These are phyloP conservation scores for Lithosia quadra DNA, from an alignment of 2,888 invertebrate genomes.

Conservation along the genomic window DNA sequence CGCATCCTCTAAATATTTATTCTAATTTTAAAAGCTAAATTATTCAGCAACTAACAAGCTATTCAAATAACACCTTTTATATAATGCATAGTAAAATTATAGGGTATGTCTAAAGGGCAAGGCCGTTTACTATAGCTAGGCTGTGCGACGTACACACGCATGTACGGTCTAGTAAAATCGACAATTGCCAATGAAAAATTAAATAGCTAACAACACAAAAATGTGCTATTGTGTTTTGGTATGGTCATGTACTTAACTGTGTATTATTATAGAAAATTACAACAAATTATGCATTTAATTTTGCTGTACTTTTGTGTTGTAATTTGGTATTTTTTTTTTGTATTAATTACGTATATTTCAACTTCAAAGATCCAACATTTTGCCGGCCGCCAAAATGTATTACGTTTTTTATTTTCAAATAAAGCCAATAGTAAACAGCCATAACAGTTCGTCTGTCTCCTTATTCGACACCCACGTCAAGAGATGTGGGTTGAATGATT, in stretches of 20 bases:
- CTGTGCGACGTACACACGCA: conserved; percentile 6
- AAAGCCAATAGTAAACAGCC: not conserved
- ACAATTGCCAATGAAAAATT: conserved; percentile 1
- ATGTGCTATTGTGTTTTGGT: not conserved
- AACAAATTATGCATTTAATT: too few relatives aligned
- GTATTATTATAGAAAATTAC: too few relatives aligned
- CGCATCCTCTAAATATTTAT: not conserved
- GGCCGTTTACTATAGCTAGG: not conserved
- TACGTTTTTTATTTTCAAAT: not conserved
- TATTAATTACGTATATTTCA: too few relatives aligned
- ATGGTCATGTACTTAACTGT: too few relatives aligned
- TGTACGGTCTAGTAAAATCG: not conserved
- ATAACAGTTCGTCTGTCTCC: not conserved
- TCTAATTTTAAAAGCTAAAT: not conserved
- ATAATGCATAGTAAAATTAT: not conserved
- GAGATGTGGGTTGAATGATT: not conserved
- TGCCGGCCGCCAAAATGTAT: too few relatives aligned
- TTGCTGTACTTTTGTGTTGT: too few relatives aligned
- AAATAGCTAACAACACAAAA: not conserved
- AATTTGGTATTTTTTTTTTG: too few relatives aligned
- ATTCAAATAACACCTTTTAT: not conserved
- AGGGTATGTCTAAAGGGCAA: not conserved
- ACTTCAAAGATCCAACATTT: too few relatives aligned
- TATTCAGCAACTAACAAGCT: not conserved
- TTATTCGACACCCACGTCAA: not conserved